Conservation (phyloP, 2,888 invertebrate species). For the Drosophila helvetica region DNA sequence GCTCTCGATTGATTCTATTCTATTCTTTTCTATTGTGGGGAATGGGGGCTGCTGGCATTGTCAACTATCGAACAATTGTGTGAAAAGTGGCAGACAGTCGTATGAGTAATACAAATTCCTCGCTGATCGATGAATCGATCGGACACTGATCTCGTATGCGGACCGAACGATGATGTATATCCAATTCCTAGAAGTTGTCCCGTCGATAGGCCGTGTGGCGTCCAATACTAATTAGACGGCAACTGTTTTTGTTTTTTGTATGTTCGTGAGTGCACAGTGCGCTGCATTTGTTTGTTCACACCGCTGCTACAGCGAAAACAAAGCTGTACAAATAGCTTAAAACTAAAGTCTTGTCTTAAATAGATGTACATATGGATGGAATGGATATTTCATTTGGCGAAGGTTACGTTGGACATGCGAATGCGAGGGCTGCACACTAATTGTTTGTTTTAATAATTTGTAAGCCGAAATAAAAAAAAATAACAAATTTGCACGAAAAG, state of each 20-base stretch:
- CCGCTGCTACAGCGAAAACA: neutral
- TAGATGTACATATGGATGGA: neutral
- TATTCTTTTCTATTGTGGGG: conserved; percentile 3
- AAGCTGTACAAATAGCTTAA: neutral
- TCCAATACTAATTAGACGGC: conserved; percentile 11
- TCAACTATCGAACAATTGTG: neutral
- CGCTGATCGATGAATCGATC: neutral
- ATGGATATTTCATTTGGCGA: conserved; percentile 3
- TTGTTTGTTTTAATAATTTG: conserved; percentile 32
- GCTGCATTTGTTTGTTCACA: conserved; percentile 4
- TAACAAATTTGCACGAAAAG: neutral
- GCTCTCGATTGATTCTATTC: neutral
- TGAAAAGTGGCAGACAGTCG: neutral
- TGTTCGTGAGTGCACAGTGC: conserved; percentile 7
- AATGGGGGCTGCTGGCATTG: neutral
- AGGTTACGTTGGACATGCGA: conserved; percentile 25
- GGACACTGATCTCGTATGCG: neutral
- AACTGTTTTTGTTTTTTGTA: neutral
- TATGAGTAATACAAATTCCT: conserved; percentile 1
- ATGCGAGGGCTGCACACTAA: conserved; percentile 9
- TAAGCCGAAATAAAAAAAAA: neutral
- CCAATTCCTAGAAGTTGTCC: neutral
- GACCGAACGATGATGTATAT: neutral
- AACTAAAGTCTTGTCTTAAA: neutral
- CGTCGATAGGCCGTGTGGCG: neutral